These are phyloP conservation scores for Teleopsis dalmanni DNA, from an alignment of 1,140 invertebrate genomes.

Conservation along the genomic window DNA sequence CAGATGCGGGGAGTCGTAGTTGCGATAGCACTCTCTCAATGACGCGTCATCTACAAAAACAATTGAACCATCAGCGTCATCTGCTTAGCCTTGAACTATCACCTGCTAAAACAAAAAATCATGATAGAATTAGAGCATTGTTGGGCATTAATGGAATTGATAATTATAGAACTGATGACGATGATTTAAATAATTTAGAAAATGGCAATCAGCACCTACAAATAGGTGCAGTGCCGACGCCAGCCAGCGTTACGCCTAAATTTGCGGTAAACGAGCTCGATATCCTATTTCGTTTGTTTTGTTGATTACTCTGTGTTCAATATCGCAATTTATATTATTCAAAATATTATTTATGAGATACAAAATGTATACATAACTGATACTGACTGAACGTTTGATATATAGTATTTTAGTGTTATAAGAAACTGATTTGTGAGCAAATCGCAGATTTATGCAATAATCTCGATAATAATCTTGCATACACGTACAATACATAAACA, in stretches of 20 bases:
- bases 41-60: constrained; percentile 43
- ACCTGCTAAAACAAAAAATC: constrained; percentile 39
- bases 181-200: constrained; percentile 43
- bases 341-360: too few relatives aligned
- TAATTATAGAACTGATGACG: constrained; percentile 27
- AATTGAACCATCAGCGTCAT: constrained; percentile 43
- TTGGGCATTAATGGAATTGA: constrained; percentile 44
- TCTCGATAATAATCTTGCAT: too few relatives aligned
- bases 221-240: constrained; percentile 44
- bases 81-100: constrained; percentile 42
- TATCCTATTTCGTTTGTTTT: too few relatives aligned
- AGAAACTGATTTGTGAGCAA: too few relatives aligned
- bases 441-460: too few relatives aligned
- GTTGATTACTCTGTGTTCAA: too few relatives aligned
- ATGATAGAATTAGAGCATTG: constrained; percentile 42
- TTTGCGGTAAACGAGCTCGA: constrained; percentile 41
- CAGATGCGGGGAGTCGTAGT: constrained; percentile 31
- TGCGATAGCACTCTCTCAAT: constrained; percentile 40
- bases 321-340: too few relatives aligned
- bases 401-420: too few relatives aligned
- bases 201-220: constrained; percentile 25
- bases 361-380: too few relatives aligned
- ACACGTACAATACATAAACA: too few relatives aligned
- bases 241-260: constrained; percentile 43
- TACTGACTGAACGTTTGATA: too few relatives aligned